Evolutionary conservation across 2,888 invertebrate genomes (phyloP).

Genomic region (Gastrophysa polygoni): DNA sequence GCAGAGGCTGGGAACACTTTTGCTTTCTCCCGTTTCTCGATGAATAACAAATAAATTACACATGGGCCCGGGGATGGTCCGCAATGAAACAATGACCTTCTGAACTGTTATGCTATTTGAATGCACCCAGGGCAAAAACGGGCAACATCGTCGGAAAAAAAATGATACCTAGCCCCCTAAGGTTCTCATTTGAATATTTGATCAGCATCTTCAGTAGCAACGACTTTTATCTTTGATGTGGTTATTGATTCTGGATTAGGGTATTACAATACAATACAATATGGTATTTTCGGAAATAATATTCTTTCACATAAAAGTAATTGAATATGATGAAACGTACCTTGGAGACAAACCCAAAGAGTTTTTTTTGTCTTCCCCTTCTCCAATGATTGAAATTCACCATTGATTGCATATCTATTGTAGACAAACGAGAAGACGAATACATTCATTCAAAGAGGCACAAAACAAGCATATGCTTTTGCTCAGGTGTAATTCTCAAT

Average conservation of each 20-base stretch:
- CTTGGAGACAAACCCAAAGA: too few species aligned
- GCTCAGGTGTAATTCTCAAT: too few species aligned
- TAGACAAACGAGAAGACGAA: too few species aligned
- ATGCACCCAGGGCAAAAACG: neutral
- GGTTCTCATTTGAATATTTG: conserved; percentile 6
- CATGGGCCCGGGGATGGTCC: conserved; percentile 8
- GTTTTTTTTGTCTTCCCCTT: too few species aligned
- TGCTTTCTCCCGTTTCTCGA: conserved; percentile 18
- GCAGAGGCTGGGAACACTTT: conserved; percentile 26
- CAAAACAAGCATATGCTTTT: too few species aligned
- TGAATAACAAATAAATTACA: conserved; percentile 26
- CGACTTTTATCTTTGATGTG: neutral
- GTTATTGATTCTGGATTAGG: neutral
- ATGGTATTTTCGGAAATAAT: too few species aligned
- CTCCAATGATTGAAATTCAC: too few species aligned
- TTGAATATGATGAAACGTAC: too few species aligned
- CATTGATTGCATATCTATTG: too few species aligned
- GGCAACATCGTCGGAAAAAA: conserved; percentile 14
- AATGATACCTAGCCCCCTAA: conserved; percentile 6
- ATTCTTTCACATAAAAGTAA: too few species aligned
- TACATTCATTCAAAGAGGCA: too few species aligned
- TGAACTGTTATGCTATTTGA: conserved; percentile 17
- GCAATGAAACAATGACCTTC: conserved; percentile 18
- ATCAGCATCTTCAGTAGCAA: conserved; percentile 9
- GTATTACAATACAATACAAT: too few species aligned